Percentiles rank a stretch among this genome's conserved stretches.
Evolutionary conservation across 2,888 invertebrate genomes (phyloP).

Genomic region (Rhamphomyia laevipes): DNA sequence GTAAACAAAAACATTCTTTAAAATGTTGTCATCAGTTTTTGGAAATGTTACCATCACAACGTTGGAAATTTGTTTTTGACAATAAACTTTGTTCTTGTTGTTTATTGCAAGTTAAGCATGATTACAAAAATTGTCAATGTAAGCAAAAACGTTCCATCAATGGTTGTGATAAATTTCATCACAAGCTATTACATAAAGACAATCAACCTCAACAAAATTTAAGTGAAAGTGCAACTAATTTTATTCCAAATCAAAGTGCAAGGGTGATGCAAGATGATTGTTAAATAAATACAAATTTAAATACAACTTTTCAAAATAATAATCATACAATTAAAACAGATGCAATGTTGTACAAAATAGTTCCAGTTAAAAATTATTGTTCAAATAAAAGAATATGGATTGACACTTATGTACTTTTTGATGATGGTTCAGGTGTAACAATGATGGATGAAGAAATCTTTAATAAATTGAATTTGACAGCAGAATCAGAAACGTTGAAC

Average conservation of each 20-base stretch:
- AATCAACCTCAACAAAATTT: no score
- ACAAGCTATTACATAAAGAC: not conserved
- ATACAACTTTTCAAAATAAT: not conserved
- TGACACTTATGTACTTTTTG: slow-evolving; percentile 4
- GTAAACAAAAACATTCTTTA: not conserved
- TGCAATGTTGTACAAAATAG: slow-evolving; percentile 8
- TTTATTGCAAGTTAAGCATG: not conserved
- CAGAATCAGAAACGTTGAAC: slow-evolving; percentile 1
- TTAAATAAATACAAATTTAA: not conserved
- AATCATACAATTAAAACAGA: not conserved
- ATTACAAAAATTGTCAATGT: not conserved
- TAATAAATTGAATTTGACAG: slow-evolving; percentile 6
- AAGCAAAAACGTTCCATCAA: not conserved
- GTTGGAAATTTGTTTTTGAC: not conserved
- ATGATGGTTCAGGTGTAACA: slow-evolving; percentile 6
- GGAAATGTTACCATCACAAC: not conserved
- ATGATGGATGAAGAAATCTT: slow-evolving; percentile 7
- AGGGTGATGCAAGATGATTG: not conserved
- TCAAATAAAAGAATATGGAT: not conserved
- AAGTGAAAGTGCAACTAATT: not conserved
- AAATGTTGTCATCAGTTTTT: not conserved
- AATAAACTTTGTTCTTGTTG: not conserved
- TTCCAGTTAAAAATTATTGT: slow-evolving; percentile 8
- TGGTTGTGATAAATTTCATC: not conserved
- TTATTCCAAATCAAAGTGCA: not conserved